Percentiles rank a stretch among this genome's conserved stretches.
These are phyloP conservation scores for Corythornis vintsioides DNA, from an alignment of 2,113 vertebrate genomes.

Conservation along the genomic window DNA sequence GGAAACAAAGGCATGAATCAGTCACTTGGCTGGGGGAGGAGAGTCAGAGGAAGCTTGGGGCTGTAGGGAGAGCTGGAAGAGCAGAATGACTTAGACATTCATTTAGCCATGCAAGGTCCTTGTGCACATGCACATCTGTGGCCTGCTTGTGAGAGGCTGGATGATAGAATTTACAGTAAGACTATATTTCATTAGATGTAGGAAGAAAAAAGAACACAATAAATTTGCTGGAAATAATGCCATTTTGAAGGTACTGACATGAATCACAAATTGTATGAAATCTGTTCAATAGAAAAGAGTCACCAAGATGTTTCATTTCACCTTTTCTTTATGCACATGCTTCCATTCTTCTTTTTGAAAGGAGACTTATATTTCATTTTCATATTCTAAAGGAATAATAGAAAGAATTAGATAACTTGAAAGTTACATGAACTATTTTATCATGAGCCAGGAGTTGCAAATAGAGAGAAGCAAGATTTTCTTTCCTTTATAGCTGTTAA, in stretches of 20 bases:
- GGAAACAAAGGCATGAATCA: neutral
- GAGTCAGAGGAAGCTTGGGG: neutral
- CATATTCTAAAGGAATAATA: neutral
- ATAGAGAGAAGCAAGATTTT: neutral
- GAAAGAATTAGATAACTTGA: neutral
- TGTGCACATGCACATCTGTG: neutral
- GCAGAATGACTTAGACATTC: neutral
- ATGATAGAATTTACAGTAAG: neutral
- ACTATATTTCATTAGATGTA: neutral
- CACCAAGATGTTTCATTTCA: neutral
- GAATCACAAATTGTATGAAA: conserved; percentile 4
- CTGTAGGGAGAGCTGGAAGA: neutral
- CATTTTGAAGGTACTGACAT: neutral
- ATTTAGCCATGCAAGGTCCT: neutral
- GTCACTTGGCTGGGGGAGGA: neutral
- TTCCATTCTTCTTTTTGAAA: neutral
- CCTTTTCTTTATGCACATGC: neutral
- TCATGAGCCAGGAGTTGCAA: neutral
- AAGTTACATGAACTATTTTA: neutral
- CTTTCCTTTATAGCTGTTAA: neutral
- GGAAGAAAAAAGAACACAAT: neutral
- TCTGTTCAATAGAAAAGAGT: neutral
- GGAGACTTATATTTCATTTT: neutral
- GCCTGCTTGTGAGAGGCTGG: neutral
- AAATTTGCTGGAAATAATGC: conserved; percentile 5